These are phyloP conservation scores for Eustalomyia histrio DNA, from an alignment of 2,888 invertebrate genomes.

Conservation along the genomic window DNA sequence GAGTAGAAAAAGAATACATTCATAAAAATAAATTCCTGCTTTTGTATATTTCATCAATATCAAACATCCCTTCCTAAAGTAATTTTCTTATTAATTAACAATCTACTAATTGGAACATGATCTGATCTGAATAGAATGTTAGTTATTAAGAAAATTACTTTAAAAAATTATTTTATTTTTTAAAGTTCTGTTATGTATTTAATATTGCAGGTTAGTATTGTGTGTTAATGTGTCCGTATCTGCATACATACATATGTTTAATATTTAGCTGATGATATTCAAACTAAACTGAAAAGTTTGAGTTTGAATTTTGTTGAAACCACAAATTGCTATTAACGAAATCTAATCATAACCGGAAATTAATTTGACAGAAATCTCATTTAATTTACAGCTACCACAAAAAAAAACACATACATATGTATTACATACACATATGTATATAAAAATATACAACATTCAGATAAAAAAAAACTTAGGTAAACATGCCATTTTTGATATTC, in stretches of 20 bases:
- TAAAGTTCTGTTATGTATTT: too few relatives aligned
- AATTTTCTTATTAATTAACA: too few relatives aligned
- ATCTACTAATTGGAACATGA: too few relatives aligned
- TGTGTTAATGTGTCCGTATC: slow-evolving; percentile 7
- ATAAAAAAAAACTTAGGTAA: too few relatives aligned
- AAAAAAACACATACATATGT: not conserved
- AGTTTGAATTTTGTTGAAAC: slow-evolving; percentile 71
- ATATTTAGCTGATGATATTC: slow-evolving; percentile 64
- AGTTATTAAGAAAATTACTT: too few relatives aligned
- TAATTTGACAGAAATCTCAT: slow-evolving; percentile 80
- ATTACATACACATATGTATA: slow-evolving; percentile 19
- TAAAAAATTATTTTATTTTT: too few relatives aligned
- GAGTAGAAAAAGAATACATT: not conserved
- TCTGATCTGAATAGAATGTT: too few relatives aligned
- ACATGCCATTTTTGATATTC: too few relatives aligned
- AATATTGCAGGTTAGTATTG: not conserved
- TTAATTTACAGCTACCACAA: slow-evolving; percentile 77
- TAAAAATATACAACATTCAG: too few relatives aligned
- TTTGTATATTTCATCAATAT: too few relatives aligned
- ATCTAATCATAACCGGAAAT: slow-evolving; percentile 80
- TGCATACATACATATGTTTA: slow-evolving; percentile 51
- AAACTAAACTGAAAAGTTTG: slow-evolving; percentile 50
- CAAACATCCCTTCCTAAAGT: too few relatives aligned
- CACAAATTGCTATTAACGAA: slow-evolving; percentile 80
- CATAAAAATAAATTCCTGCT: too few relatives aligned